Percentiles rank a stretch among this genome's conserved stretches.
These are phyloP conservation scores for Triplophysa siluroides DNA, from an alignment of 2,113 vertebrate species.

Conservation along the genomic window DNA sequence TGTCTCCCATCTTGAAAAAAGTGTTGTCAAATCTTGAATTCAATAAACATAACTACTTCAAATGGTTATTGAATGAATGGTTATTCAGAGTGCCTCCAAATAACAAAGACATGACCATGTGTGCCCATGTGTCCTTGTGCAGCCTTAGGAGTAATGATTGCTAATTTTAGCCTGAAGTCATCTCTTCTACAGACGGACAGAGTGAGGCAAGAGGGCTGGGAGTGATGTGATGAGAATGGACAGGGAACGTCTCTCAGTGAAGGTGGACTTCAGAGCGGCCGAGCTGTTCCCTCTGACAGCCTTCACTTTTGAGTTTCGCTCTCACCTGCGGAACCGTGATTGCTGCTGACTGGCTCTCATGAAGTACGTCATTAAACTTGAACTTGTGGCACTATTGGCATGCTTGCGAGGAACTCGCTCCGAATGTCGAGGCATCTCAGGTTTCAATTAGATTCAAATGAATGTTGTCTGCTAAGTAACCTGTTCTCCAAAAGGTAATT, in stretches of 20 bases:
- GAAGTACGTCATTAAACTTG: slow-evolving; percentile 30
- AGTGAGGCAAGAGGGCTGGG: slow-evolving; percentile 53
- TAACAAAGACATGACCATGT: slow-evolving; percentile 10
- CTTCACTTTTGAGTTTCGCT: slow-evolving; percentile 43
- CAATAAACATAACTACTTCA: slow-evolving; percentile 26
- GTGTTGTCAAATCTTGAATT: neutral
- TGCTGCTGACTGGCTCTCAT: slow-evolving; percentile 39
- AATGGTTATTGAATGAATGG: slow-evolving; percentile 30
- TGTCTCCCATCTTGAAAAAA: neutral
- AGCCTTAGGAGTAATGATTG: slow-evolving; percentile 64
- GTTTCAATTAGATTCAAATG: slow-evolving; percentile 4
- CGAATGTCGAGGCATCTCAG: neutral
- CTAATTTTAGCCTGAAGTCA: slow-evolving; percentile 74
- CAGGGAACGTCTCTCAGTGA: slow-evolving; percentile 64
- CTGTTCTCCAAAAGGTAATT: slow-evolving; percentile 23
- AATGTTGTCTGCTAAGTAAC: neutral
- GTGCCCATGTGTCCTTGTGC: slow-evolving; percentile 60
- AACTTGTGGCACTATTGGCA: slow-evolving; percentile 14
- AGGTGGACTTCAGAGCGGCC: slow-evolving; percentile 62
- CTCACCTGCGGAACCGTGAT: slow-evolving; percentile 44
- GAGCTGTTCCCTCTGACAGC: slow-evolving; percentile 54
- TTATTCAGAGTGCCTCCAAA: slow-evolving; percentile 9
- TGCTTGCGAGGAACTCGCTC: neutral
- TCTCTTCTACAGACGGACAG: slow-evolving; percentile 45
- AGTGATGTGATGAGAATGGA: slow-evolving; percentile 70